Base-by-base conservation (phyloP, 2,888 invertebrate genomes). In the Scrobipalpa costella region DNA sequence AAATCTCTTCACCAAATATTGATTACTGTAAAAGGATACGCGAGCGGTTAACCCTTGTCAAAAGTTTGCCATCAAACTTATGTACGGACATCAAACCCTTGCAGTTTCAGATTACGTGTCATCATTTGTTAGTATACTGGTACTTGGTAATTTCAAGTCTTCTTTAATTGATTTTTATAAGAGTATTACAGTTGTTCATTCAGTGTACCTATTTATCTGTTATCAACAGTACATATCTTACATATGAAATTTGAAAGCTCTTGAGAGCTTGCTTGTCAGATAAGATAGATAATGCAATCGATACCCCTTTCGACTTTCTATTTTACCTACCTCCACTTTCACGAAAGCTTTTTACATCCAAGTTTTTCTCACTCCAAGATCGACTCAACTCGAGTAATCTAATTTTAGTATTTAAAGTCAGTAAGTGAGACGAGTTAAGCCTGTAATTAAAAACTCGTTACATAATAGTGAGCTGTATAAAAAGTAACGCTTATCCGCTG, bases 231-330 rank as follows among this genome's bases (percentile, higher is more conserved):
- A n/a, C 2, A 47, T 47, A 49, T 49, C 27, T 52, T 27, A n/a
- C n/a, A n/a, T 27, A 17, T 52, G 27, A 52, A 52, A 1, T 9
- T 52, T 52, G 13, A 21, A 27, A 52, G 52, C 52, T 52, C 52
- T 52, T 52, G 27, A 17, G 52, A 52, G 33, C 2, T 55, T 3
- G 15, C 33, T 52, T 7, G 27, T 27, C 27, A n/a, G 21, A 33
- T 21, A 17, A n/a, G n/a, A n/a, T n/a, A 19, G 58, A 40, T 58
- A 58, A 21, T 58, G 58, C 58, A 44, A 19, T 40, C 40, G 40
- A 58, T 58, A 58, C 40, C n/a, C 44, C 17, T 40, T 19, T 58
- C 21, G 40, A 58, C 58, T 58, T 58, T 58, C 58, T 58, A 58
- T 40, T 58, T 44, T 58, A 21, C 58, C 13, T 57, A 27, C 13